phyloP scores from a whole-genome alignment of 2,797 vertebrate genomes.

The Spondyliosoma cantharus region DNA sequence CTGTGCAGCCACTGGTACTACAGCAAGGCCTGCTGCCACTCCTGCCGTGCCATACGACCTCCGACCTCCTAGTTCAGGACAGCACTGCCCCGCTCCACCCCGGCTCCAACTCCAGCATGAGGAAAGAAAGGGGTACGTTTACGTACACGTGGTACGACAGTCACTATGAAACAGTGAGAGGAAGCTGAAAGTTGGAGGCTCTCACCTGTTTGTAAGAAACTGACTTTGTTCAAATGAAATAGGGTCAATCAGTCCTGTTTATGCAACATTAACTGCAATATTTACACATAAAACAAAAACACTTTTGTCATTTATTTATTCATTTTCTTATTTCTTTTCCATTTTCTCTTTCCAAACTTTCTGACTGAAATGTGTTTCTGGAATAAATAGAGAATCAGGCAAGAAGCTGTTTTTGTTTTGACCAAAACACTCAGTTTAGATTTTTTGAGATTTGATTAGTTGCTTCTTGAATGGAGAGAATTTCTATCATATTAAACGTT shows the following conservation, averaged over 20 bases:
- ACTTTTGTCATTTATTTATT: background rate
- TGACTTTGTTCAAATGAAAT: background rate
- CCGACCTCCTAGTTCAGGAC: slow-evolving; percentile 71
- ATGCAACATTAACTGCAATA: background rate
- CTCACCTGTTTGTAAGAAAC: background rate
- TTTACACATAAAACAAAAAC: background rate
- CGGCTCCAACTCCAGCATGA: slow-evolving; percentile 26
- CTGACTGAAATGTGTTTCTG: background rate
- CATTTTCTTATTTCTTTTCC: background rate
- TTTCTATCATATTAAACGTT: background rate
- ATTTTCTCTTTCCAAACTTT: background rate
- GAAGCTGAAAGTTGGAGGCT: slow-evolving; percentile 1
- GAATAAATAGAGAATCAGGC: background rate
- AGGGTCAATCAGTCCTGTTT: background rate
- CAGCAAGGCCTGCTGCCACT: slow-evolving; percentile 97
- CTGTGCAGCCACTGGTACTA: slow-evolving; percentile 99
- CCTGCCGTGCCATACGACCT: slow-evolving; percentile 84
- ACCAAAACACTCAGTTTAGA: background rate
- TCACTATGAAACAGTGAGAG: slow-evolving; percentile 49
- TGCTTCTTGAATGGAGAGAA: background rate
- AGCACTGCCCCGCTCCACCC: background rate
- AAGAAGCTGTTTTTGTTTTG: background rate
- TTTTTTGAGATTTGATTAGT: background rate
- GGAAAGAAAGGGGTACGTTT: slow-evolving; percentile 8
- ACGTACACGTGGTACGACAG: slow-evolving; percentile 10